Conservation (phyloP, 2,888 invertebrate genomes). For the Lymantria dispar region DNA sequence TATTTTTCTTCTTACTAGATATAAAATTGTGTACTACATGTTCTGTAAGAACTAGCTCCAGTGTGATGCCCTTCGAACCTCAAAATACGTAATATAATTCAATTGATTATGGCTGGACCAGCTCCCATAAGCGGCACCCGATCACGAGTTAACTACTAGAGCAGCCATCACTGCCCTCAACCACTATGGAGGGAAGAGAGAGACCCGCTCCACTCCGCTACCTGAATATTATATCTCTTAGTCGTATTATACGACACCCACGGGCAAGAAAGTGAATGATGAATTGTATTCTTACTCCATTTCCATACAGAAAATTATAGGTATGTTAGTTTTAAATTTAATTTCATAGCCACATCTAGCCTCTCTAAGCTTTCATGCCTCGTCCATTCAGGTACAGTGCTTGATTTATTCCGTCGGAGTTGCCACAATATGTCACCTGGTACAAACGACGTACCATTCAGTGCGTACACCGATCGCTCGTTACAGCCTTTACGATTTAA, state of each 20-base stretch:
- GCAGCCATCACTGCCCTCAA: no score
- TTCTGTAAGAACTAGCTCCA: no score
- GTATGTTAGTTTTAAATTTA: no score
- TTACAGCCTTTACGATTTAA: conserved; percentile 38
- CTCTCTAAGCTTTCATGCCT: conserved; percentile 2
- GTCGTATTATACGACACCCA: not conserved
- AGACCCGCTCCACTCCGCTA: no score
- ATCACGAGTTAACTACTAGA: no score
- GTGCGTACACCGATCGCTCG: conserved; percentile 46
- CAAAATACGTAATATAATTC: no score
- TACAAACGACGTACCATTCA: conserved; percentile 48
- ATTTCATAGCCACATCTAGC: conserved; percentile 17
- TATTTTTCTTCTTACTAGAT: no score
- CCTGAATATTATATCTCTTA: not conserved
- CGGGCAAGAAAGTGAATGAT: not conserved
- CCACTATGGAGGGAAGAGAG: no score
- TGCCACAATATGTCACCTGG: conserved; percentile 64
- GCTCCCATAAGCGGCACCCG: no score
- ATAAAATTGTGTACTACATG: no score
- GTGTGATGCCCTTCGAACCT: no score
- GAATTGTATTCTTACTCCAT: not conserved
- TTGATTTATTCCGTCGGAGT: conserved; percentile 60
- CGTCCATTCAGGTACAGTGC: conserved; percentile 46
- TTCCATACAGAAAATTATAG: not conserved
- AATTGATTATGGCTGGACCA: no score